These are phyloP conservation scores for Sus scrofa DNA, from an alignment of 2,113 vertebrate genomes.

Conservation along the genomic window DNA sequence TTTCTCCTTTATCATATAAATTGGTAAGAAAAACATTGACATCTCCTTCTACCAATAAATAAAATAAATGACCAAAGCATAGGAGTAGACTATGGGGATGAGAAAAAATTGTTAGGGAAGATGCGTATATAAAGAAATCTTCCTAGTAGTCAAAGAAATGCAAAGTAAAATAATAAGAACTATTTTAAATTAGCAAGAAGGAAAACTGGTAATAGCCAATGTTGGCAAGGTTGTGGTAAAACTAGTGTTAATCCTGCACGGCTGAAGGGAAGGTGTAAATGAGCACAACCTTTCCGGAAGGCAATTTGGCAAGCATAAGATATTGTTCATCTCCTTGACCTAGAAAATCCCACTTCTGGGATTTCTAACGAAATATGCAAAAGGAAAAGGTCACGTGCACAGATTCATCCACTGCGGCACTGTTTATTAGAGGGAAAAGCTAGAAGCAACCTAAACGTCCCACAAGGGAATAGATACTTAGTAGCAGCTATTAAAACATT, in stretches of 20 bases:
- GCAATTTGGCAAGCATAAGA: constrained; percentile 56
- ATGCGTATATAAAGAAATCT: constrained; percentile 20
- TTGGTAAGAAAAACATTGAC: constrained; percentile 65
- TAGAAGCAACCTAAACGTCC: constrained; percentile 41
- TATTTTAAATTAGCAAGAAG: constrained; percentile 43
- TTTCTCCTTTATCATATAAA: constrained; percentile 70
- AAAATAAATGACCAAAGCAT: constrained; percentile 54
- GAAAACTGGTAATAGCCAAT: background rate
- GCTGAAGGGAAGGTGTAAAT: constrained; percentile 16
- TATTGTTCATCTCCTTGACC: constrained; percentile 58
- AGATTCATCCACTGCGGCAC: background rate
- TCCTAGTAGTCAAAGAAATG: constrained; percentile 23
- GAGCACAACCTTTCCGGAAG: constrained; percentile 44
- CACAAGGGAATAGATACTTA: constrained; percentile 1
- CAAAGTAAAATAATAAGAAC: constrained; percentile 35
- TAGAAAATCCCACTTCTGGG: constrained; percentile 69
- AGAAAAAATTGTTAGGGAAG: background rate
- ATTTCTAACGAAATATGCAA: constrained; percentile 63
- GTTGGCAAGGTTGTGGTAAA: constrained; percentile 34
- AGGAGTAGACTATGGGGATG: background rate
- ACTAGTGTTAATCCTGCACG: background rate
- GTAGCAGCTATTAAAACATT: constrained; percentile 64
- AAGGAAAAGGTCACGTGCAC: constrained; percentile 41
- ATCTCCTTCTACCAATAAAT: constrained; percentile 59
- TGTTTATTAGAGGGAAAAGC: constrained; percentile 42